Percentiles rank a stretch among this genome's conserved stretches.
These are phyloP conservation scores for Emys orbicularis DNA, from an alignment of 2,797 vertebrate genomes.

Conservation along the genomic window DNA sequence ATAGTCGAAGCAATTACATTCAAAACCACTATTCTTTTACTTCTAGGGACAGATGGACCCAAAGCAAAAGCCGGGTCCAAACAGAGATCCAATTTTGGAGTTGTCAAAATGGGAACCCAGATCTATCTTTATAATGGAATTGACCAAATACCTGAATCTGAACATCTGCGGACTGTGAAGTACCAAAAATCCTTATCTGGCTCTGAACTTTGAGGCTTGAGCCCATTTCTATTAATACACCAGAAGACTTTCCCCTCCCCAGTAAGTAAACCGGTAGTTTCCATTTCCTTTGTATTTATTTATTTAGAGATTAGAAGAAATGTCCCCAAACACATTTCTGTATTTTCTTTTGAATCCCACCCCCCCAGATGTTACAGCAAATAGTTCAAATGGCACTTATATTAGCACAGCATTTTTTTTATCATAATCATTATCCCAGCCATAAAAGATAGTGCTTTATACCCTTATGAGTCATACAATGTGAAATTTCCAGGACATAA, in stretches of 20 bases:
- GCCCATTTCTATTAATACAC: not conserved
- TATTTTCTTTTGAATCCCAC: not conserved
- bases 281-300: not conserved
- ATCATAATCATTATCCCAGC: not conserved
- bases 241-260: not conserved
- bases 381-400: not conserved
- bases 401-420: not conserved
- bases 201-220: not conserved
- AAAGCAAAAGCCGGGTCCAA: not conserved
- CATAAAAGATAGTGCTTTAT: slow-evolving; percentile 6
- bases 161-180: not conserved
- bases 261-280: not conserved
- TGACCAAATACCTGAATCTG: not conserved
- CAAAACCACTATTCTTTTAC: not conserved
- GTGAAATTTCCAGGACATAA: slow-evolving; percentile 6
- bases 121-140: not conserved
- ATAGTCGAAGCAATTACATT: not conserved
- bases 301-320: not conserved
- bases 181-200: not conserved
- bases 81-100: not conserved
- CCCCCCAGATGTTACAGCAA: not conserved
- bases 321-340: not conserved
- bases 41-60: not conserved
- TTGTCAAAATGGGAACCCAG: not conserved
- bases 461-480: not conserved